Percentiles rank a stretch among this genome's conserved stretches.
These are phyloP conservation scores for Malurus cyaneus DNA, from an alignment of 2,113 vertebrate species.

Conservation along the genomic window DNA sequence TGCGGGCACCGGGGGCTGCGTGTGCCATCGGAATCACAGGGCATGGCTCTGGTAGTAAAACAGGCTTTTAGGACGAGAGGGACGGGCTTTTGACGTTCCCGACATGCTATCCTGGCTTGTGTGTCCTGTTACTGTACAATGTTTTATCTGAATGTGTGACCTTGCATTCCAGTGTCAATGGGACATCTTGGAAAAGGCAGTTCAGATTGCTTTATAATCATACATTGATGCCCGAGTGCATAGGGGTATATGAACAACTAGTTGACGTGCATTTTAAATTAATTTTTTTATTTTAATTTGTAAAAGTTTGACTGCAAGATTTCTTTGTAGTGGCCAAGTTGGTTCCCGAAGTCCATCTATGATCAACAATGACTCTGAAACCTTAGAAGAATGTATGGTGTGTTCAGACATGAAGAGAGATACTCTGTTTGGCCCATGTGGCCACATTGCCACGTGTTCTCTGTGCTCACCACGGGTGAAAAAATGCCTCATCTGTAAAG, in stretches of 20 bases:
- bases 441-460: slow-evolving; percentile 97
- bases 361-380: slow-evolving; percentile 94
- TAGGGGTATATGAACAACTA: neutral
- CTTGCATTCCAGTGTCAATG: neutral
- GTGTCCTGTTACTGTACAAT: neutral
- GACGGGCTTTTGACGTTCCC: rapidly evolving
- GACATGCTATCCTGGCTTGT: rapidly evolving
- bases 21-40: neutral
- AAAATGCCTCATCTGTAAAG: slow-evolving; percentile 99
- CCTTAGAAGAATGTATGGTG: slow-evolving; percentile 98
- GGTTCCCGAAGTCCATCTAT: slow-evolving; percentile 95
- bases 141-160: neutral
- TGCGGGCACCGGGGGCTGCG: neutral
- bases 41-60: neutral
- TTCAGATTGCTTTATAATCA: neutral
- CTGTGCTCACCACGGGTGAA: slow-evolving; percentile 98
- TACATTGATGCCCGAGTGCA: neutral
- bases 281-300: neutral
- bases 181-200: neutral
- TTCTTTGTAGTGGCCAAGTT: slow-evolving; percentile 87
- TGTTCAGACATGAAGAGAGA: slow-evolving; percentile 99
- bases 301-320: neutral
- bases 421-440: slow-evolving; percentile 97
- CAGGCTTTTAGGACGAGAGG: neutral
- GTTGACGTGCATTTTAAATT: neutral